Conservation (phyloP, 2,797 vertebrate genomes). For the Carapus acus region DNA sequence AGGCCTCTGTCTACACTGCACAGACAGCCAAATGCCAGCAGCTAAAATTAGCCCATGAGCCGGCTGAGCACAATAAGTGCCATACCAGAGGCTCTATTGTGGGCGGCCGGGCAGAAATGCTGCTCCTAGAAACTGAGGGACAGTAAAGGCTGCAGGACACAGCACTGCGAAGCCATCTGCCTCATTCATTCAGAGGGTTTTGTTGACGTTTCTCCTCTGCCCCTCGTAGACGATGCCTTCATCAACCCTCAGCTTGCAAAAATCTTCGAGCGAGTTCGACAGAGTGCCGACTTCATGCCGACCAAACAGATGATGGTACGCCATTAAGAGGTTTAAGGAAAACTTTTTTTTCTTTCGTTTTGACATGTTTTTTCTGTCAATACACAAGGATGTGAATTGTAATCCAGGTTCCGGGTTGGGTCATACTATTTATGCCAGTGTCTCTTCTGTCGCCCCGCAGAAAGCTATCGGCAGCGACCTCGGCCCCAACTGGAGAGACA, state of each 20-base stretch:
- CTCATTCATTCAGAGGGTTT: too few relatives aligned
- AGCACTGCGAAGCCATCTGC: constrained; percentile 7
- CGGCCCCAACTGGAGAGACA: constrained; percentile 80
- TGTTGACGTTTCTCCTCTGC: too few relatives aligned
- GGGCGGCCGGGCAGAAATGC: constrained; percentile 3
- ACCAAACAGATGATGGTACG: constrained; percentile 85
- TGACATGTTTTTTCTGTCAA: too few relatives aligned
- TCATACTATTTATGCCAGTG: too few relatives aligned
- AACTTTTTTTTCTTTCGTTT: too few relatives aligned
- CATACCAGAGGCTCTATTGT: constrained; percentile 37
- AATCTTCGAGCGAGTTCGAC: constrained; percentile 90
- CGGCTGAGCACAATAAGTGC: constrained; percentile 40
- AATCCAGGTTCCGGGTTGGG: too few relatives aligned
- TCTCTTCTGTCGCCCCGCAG: too few relatives aligned
- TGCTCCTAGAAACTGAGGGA: not conserved
- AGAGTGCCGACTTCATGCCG: constrained; percentile 96
- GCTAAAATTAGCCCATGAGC: constrained; percentile 48
- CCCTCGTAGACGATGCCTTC: constrained; percentile 82
- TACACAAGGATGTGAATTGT: too few relatives aligned
- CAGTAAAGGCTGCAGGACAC: constrained; percentile 5
- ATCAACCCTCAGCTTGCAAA: constrained; percentile 92
- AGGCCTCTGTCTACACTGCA: constrained; percentile 1
- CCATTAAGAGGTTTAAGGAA: not conserved
- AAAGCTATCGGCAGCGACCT: constrained; percentile 81
- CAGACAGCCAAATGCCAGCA: constrained; percentile 41